Base-by-base conservation (phyloP, 2,888 invertebrate species). In the Silvanus unidentatus region DNA sequence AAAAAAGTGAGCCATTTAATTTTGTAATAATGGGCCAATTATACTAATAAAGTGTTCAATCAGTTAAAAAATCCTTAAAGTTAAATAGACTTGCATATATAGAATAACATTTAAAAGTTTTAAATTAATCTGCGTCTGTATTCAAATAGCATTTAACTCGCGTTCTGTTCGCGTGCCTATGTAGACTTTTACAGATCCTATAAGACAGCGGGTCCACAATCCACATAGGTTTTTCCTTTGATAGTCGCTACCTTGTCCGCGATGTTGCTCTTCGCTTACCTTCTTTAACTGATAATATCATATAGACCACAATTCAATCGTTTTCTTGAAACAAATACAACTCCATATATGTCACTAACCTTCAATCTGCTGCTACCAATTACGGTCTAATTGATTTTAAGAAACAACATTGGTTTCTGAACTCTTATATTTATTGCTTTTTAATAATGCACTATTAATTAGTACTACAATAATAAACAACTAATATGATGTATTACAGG, bases 371-470 rank as follows among this genome's bases (percentile, higher is more conserved):
- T 64, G 62, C 67, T 68, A 65, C 71, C 71, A 66, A 70, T 71
- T 72, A 72, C 70, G 71, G 71, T 69, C 70, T 72, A 72, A 72
- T 72, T 70, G 71, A 68, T 71, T 72, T 71, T 68, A 62, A 69
- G 71, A 71, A 71, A 66, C 63, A 66, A 69, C 69, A 69, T 70
- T 69, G 69, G 70, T 70, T 69, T 70, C 64, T 62, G 64, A 62
- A 65, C 62, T 65, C 57, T 62, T 64, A 63, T n/a, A n/a, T 62
- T 65, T 66, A 63, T 66, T 60, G 60, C 62, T 57, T 61, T n/a
- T 65, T 65, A 66, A 65, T 66, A 66, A 65, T 60, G 60, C 57
- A 54, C 53, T 50, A 64, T 61, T 63, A 63, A 63, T 64, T 63
- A 56, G 32, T 32, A 32, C 13, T 32, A 32, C 10, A 32, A 32